Evolutionary conservation across 2,888 invertebrate species (phyloP).

Genomic region (Amphipoea oculea): DNA sequence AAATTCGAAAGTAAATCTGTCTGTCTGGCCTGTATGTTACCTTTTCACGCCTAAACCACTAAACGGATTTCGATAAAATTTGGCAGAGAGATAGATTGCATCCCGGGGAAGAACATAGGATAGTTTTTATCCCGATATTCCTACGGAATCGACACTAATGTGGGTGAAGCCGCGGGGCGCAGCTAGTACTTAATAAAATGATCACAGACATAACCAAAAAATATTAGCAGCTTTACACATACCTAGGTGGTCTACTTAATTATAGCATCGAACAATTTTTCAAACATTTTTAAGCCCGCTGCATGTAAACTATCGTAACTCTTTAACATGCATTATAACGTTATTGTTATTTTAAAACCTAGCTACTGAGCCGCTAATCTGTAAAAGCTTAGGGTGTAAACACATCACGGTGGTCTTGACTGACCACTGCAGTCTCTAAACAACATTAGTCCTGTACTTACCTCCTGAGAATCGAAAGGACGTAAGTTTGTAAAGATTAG

Average conservation of each 20-base stretch:
- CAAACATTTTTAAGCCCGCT: constrained; percentile 26
- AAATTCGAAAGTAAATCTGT: too few species aligned
- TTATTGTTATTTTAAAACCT: constrained; percentile 81
- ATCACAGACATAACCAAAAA: background rate
- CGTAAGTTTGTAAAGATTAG: constrained; percentile 59
- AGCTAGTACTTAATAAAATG: background rate
- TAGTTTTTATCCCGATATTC: too few species aligned
- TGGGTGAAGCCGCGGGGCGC: too few species aligned
- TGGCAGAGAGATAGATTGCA: too few species aligned
- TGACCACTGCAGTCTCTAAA: constrained; percentile 80
- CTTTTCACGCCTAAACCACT: too few species aligned
- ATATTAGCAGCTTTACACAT: background rate
- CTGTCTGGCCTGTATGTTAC: too few species aligned
- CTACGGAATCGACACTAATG: too few species aligned
- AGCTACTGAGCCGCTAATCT: constrained; percentile 75
- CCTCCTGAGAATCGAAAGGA: constrained; percentile 67
- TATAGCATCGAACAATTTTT: constrained; percentile 31
- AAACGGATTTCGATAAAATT: too few species aligned
- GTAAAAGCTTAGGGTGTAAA: constrained; percentile 81
- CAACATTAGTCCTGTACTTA: constrained; percentile 80
- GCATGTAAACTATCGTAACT: constrained; percentile 58
- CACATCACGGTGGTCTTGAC: constrained; percentile 86
- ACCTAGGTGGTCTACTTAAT: constrained; percentile 45
- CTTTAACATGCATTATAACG: constrained; percentile 76
- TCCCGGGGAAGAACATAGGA: too few species aligned